These are phyloP conservation scores for Paramuricea clavata DNA, from an alignment of 92 coral and sea anemone genomes.

Conservation along the genomic window DNA sequence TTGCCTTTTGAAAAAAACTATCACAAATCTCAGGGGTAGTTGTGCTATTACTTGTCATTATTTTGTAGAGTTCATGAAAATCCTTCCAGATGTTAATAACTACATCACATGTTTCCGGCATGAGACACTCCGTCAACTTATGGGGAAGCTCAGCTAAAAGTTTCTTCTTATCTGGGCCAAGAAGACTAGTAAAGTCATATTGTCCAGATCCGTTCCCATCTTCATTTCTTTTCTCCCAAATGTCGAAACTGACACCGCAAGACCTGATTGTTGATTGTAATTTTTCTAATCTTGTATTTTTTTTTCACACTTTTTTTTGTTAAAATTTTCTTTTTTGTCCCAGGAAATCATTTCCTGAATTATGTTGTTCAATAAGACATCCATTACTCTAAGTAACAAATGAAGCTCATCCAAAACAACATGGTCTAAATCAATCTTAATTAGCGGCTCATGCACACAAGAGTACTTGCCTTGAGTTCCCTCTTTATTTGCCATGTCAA, in stretches of 20 bases:
- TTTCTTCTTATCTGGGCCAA: conserved; percentile 67
- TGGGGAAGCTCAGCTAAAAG: conserved; percentile 44
- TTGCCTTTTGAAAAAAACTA: conserved; percentile 46
- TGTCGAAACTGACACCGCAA: conserved; percentile 58
- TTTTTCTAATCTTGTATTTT: not conserved
- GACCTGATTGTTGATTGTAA: too few species aligned
- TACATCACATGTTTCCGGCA: conserved; percentile 27
- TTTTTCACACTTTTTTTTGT: not conserved
- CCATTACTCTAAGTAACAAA: not conserved
- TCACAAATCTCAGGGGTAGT: not conserved
- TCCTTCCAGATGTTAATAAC: conserved; percentile 59
- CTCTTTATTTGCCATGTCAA: not conserved
- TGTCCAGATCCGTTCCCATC: too few species aligned
- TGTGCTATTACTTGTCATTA: conserved; percentile 38
- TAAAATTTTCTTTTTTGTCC: not conserved
- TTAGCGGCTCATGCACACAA: not conserved
- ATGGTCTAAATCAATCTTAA: too few species aligned
- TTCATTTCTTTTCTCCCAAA: conserved; percentile 71
- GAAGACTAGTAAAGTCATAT: conserved; percentile 69
- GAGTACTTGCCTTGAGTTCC: not conserved
- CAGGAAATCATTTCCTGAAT: not conserved
- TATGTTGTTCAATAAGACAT: not conserved
- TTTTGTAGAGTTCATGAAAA: conserved; percentile 58
- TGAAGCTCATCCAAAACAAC: too few species aligned
- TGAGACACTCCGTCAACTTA: conserved; percentile 17